Base-by-base conservation (phyloP, 2,888 invertebrate species). In the Nymphalis urticae region DNA sequence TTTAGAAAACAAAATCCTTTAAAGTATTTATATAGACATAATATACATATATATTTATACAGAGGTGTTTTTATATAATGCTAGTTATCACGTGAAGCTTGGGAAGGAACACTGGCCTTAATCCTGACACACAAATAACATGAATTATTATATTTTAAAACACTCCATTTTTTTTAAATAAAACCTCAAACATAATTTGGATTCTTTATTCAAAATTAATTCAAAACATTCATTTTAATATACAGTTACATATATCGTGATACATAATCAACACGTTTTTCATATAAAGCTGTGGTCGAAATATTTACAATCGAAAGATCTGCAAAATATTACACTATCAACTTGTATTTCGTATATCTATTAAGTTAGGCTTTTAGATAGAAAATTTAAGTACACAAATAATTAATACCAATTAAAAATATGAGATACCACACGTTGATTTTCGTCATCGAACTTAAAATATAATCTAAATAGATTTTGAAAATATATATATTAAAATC, bases 191-290 rank as follows among this genome's bases (percentile, higher is more conserved):
- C 27, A 21, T 60, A 80, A 82, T 80, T 87, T 85, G 81, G 84
- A 80, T 85, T 84, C 76, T 89, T 89, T 89, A 89, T 86, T 89
- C n/a, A 78, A 84, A 88, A 84, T 83, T 76, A 84, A 84, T 83
- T 62, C 79, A 76, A 83, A 85, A 89, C 87, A 87, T 85, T 82
- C 84, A 87, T 53, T 73, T 73, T 62, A 64, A 21, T 48, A 56
- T 62, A 61, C 42, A 64, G 54, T 58, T 62, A 71, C 66, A 66
- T 63, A 69, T 66, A 67, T 61, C 32, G 51, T 64, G 53, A 68
- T 60, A 61, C 69, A 51, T 61, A 70, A 76, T 72, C 65, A 65
- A 67, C 64, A 64, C 58, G 66, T 48, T 64, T 53, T n/a, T 64
- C 62, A 42, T 27, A 66, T 62, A 42, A 67, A 72, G 70, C 62